Base-by-base conservation (phyloP, 2,797 vertebrate genomes). In the Vespertilio murinus region DNA sequence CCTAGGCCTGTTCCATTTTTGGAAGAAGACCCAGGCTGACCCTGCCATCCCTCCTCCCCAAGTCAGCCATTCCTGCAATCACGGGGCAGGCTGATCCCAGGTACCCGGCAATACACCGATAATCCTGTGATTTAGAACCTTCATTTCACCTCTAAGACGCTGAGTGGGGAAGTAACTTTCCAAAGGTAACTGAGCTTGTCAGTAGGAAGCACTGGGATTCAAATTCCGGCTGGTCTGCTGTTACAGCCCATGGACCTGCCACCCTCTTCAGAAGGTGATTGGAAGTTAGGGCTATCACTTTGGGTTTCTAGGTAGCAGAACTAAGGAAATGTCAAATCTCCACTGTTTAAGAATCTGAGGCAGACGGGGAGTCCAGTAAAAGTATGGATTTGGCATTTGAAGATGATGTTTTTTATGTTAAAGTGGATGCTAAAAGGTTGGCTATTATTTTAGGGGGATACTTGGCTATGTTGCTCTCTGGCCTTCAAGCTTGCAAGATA, bases 401-500 rank as follows among this genome's bases (percentile, higher is more conserved):
- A 88, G 90, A 54, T 64, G 28, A 92, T 78, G 69, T 45, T 8
- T 67, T 91, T 91, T 22, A 94, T 52, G 86, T 77, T 75, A 77
- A 69, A 42, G 40, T 28, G 16, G 38, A 38, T 81, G 49, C 28
- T 75, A 6, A 91, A 80, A 90, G 45, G 11, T 54, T 92, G 45
- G 25, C 38, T 79, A 6, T 78, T 78, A 40, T 75, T 93, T 95
- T 35, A 64, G 40, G 23, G 25, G 73, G 42, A 77, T 49, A 40
- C 17, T 22, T 6, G 1, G 28, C 61, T 93, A 25, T 3, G 35
- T 28, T 61, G 59, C 25, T 91, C 25, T 91, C 79, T 83, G 84
- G n/a, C 18, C 71, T 92, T 77, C 3, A 40, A 25, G 38, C 47
- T 89, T 83, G 79, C 54, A 75, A 56, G 38, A 69, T 17, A 61